phyloP scores from a whole-genome alignment of 2,888 invertebrate species.

The Unio delphinus region DNA sequence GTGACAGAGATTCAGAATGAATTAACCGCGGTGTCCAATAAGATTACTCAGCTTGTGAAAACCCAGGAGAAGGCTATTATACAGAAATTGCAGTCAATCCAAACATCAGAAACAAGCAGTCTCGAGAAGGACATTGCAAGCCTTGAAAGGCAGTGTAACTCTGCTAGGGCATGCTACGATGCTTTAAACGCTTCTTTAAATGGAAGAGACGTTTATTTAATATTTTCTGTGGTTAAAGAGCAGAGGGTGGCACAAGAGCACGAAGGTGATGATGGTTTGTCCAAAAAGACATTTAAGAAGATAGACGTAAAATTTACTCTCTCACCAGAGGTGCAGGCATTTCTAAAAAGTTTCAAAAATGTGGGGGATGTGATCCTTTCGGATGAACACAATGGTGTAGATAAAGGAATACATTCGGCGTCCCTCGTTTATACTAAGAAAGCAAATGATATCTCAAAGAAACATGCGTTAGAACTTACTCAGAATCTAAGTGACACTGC shows the following conservation, averaged over 20 bases:
- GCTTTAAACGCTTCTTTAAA: slow-evolving; percentile 17
- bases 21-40: slow-evolving; percentile 28
- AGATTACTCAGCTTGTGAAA: slow-evolving; percentile 30
- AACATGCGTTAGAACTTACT: no score
- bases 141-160: slow-evolving; percentile 17
- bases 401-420: not conserved
- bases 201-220: slow-evolving; percentile 26
- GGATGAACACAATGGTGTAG: slow-evolving; percentile 15
- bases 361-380: slow-evolving; percentile 32
- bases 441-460: no score
- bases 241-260: slow-evolving; percentile 19
- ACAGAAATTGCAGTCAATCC: slow-evolving; percentile 23
- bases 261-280: slow-evolving; percentile 15
- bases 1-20: slow-evolving; percentile 32
- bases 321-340: slow-evolving; percentile 32
- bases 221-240: slow-evolving; percentile 30
- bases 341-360: slow-evolving; percentile 31
- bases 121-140: slow-evolving; percentile 28
- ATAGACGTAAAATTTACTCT: slow-evolving; percentile 31
- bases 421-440: no score
- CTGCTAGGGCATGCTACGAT: slow-evolving; percentile 12
- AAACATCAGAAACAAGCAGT: slow-evolving; percentile 20
- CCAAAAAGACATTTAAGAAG: slow-evolving; percentile 28
- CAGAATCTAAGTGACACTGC: no score
- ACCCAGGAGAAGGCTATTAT: slow-evolving; percentile 26